Evolutionary conservation across 2,888 invertebrate species (phyloP).

Genomic region (Glyphotaelius pellucidus): DNA sequence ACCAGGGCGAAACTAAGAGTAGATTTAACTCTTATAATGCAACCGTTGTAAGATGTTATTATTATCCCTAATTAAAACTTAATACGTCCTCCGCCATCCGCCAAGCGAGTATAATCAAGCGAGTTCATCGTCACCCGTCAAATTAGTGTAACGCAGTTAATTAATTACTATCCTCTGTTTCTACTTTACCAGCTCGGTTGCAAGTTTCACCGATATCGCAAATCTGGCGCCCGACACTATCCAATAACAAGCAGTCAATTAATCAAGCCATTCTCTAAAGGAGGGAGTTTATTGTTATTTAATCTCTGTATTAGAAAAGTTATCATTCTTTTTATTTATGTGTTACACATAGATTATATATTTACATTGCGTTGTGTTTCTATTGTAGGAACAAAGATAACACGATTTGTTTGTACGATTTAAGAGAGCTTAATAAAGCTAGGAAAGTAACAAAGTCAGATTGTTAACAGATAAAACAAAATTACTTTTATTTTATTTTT

Average conservation of each 20-base stretch:
- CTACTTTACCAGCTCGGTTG: neutral
- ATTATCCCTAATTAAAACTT: neutral
- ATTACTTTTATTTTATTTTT: neutral
- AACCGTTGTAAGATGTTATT: neutral
- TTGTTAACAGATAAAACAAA: neutral
- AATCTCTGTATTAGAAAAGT: neutral
- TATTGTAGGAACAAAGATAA: neutral
- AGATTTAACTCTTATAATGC: neutral
- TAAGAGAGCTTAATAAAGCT: neutral
- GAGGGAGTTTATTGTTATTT: neutral
- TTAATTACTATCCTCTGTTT: slow-evolving; percentile 28
- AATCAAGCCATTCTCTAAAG: neutral
- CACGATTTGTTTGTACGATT: neutral
- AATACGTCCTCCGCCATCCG: neutral
- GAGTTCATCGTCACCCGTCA: slow-evolving; percentile 56
- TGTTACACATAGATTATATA: neutral
- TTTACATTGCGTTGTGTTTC: neutral
- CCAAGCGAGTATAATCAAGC: slow-evolving; percentile 35
- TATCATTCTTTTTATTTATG: neutral
- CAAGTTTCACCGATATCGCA: slow-evolving; percentile 11
- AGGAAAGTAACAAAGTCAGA: neutral
- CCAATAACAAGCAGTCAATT: neutral
- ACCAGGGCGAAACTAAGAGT: neutral
- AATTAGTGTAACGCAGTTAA: slow-evolving; percentile 59
- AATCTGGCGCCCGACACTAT: neutral